Percentiles rank a stretch among this genome's conserved stretches.
Evolutionary conservation across 92 coral and sea anemone genomes (phyloP).

Genomic region (Ricordea florida): DNA sequence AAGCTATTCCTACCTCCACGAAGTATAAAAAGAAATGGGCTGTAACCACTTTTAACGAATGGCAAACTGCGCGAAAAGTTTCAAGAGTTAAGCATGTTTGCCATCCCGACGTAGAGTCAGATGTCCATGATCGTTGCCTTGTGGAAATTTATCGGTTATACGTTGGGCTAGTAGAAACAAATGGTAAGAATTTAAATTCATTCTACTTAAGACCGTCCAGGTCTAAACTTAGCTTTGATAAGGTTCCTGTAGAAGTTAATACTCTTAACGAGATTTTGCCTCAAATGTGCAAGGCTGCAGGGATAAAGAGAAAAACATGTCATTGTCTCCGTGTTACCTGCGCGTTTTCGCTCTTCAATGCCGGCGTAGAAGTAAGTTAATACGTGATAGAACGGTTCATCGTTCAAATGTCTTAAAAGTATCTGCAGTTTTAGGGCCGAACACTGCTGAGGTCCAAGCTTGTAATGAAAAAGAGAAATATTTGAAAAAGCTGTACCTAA

Average conservation of each 20-base stretch:
- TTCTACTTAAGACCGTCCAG: conserved; percentile 31
- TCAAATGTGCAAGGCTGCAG: conserved; percentile 20
- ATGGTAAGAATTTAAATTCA: neutral
- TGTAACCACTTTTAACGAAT: too few species aligned
- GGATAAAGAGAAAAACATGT: neutral
- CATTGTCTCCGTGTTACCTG: conserved; percentile 2
- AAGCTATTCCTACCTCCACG: too few species aligned
- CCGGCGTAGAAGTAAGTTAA: neutral
- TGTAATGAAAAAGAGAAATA: neutral
- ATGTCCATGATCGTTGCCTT: conserved; percentile 4
- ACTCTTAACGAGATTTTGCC: conserved; percentile 16
- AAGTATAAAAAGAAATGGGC: too few species aligned
- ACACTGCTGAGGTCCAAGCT: neutral
- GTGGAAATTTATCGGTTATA: conserved; percentile 20
- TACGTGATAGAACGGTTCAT: too few species aligned
- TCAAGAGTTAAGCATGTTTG: conserved; percentile 31
- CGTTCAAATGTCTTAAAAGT: neutral
- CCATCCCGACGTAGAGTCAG: neutral
- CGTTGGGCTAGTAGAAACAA: neutral
- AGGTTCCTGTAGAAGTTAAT: conserved; percentile 22
- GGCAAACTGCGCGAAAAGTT: too few species aligned
- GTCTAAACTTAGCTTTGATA: conserved; percentile 8
- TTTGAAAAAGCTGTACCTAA: neutral
- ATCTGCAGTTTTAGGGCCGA: neutral
- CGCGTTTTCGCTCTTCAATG: neutral